Base-by-base conservation (phyloP, 1,140 invertebrate genomes). In the Scaptomyza montana region DNA sequence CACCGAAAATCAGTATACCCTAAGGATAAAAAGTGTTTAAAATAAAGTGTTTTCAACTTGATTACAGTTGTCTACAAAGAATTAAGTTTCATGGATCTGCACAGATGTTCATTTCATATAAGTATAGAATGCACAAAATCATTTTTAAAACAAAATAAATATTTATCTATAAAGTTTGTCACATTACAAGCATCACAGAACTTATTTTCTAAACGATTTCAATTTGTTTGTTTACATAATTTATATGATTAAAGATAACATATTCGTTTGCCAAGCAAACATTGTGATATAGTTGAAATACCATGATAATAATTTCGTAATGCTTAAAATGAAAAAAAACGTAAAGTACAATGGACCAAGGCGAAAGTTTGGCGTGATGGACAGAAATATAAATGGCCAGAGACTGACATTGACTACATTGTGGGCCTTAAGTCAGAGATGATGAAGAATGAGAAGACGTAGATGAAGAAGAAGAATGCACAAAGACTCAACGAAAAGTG, bases 341-440 rank as follows among this genome's bases (percentile, higher is more conserved):
- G 36, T 30, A 60, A 43, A 59, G 33, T 46, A 67, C 55, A 72
- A 67, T 60, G 69, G 33, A 60, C 39, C 55, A 55, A 60, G 43
- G 30, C 49, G 16, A 67, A 72, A 56, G 41, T 65, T 72, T 72
- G 55, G 47, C 41, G 41, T 72, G 69, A 72, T 72, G 69, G 59
- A 41, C 67, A 69, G 50, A 30, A 55, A 63, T 67, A 47, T 62
- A 60, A 72, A 54, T 67, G 55, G 39, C 41, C 28, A 28, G 54
- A 59, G 55, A 55, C 39, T 36, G 30, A 33, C n/a, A n/a, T 39
- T 9, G 10, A 50, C 45, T 65, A 43, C 25, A 7, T 25, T 54
- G 61, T 46, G 39, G 65, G 33, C 7, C 9, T 36, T 36, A 6
- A 36, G 30, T 30, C 30, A 30, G 30, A 1, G 33, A 36, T 36